Conservation (phyloP, 2,888 invertebrate genomes). For the Coelogynopora nodosa region DNA sequence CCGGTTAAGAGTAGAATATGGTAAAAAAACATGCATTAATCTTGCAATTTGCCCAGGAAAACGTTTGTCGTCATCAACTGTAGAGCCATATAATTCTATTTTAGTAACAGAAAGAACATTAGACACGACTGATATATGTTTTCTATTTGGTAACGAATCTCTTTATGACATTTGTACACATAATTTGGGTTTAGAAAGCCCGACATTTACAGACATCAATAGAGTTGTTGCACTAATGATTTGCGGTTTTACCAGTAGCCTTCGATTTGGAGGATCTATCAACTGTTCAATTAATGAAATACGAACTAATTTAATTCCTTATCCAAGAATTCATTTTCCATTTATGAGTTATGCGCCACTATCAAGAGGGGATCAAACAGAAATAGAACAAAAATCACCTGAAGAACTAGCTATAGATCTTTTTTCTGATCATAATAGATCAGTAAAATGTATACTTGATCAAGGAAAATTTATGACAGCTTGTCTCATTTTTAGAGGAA, state of each 20-base stretch:
- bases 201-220: constrained; percentile 40
- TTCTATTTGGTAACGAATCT: constrained; percentile 49
- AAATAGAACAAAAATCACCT: not conserved
- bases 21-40: constrained; percentile 46
- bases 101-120: constrained; percentile 46
- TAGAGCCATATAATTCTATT: constrained; percentile 49
- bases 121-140: constrained; percentile 84
- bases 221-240: constrained; percentile 37
- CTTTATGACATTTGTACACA: constrained; percentile 42
- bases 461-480: constrained; percentile 16
- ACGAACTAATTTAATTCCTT: constrained; percentile 42
- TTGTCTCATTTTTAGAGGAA: constrained; percentile 46
- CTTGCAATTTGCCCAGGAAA: constrained; percentile 48
- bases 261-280: constrained; percentile 43
- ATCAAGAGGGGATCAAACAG: not conserved
- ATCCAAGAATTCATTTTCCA: constrained; percentile 42
- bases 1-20: constrained; percentile 46
- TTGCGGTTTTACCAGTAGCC: not conserved
- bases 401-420: not conserved
- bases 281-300: constrained; percentile 41
- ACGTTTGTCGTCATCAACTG: constrained; percentile 46
- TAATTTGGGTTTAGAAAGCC: constrained; percentile 16
- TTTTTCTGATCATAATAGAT: not conserved
- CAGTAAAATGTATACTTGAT: not conserved
- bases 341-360: constrained; percentile 43